phyloP scores from a whole-genome alignment of 2,113 vertebrate genomes.

The Saguinus imperator region DNA sequence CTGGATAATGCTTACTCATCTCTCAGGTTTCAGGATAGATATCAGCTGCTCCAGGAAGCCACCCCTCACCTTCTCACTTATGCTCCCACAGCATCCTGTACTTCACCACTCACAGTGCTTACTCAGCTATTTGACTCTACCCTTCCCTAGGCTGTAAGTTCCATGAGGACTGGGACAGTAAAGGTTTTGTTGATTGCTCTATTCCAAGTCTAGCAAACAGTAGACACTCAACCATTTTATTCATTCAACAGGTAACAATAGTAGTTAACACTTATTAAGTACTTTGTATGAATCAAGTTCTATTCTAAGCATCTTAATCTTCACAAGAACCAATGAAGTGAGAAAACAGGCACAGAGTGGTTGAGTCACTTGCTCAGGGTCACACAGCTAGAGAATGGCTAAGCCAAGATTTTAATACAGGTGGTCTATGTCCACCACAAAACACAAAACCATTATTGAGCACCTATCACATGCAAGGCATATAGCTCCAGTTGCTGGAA shows the following conservation, averaged over 20 bases:
- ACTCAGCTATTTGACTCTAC: not conserved
- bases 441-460: not conserved
- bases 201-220: not conserved
- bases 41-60: not conserved
- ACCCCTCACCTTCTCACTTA: not conserved
- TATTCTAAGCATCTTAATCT: not conserved
- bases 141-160: not conserved
- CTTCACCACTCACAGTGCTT: not conserved
- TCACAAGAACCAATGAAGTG: not conserved
- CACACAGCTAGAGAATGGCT: not conserved
- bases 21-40: not conserved
- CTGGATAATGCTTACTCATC: not conserved
- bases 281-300: not conserved
- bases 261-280: not conserved
- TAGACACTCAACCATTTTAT: not conserved
- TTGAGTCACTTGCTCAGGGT: not conserved
- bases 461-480: not conserved
- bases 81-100: not conserved
- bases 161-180: not conserved
- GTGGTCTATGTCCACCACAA: not conserved
- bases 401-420: not conserved
- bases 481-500: not conserved
- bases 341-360: not conserved
- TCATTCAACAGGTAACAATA: not conserved
- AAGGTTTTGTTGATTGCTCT: not conserved